Evolutionary conservation across 2,888 invertebrate species (phyloP).

Genomic region (Acleris holmiana): DNA sequence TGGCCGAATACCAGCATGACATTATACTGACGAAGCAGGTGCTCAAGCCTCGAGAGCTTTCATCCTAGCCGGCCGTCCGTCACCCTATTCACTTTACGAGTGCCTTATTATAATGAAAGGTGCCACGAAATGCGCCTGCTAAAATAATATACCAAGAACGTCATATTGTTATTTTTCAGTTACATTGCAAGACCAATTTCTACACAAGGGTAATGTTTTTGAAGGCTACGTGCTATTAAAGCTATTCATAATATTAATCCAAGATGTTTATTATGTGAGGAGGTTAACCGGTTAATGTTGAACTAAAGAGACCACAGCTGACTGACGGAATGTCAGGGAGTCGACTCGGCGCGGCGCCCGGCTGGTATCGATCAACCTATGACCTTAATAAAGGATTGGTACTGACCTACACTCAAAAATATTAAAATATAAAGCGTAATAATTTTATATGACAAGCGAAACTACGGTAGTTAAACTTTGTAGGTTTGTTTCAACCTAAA

Average conservation of each 20-base stretch:
- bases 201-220: no score
- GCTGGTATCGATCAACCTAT: conserved; percentile 33
- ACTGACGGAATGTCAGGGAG: conserved; percentile 25
- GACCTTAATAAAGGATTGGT: conserved; percentile 24
- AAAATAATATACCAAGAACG: not conserved
- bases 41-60: conserved; percentile 21
- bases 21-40: not conserved
- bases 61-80: conserved; percentile 16
- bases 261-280: not conserved
- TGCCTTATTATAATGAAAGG: conserved; percentile 32
- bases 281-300: conserved; percentile 25
- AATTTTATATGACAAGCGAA: no score
- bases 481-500: no score
- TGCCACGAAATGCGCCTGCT: conserved; percentile 2
- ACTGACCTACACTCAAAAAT: conserved; percentile 9
- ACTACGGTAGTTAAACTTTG: no score
- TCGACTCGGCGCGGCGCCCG: conserved; percentile 25
- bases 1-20: conserved; percentile 17
- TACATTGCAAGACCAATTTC: not conserved
- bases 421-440: not conserved
- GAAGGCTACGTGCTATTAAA: no score
- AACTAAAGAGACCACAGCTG: conserved; percentile 4
- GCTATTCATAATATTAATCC: not conserved
- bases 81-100: conserved; percentile 27
- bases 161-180: not conserved